A percentile compares a stretch with the other conserved stretches of the same genome.
Evolutionary conservation across 2,113 vertebrate genomes (phyloP).

Genomic region (Callocephalon fimbriatum): DNA sequence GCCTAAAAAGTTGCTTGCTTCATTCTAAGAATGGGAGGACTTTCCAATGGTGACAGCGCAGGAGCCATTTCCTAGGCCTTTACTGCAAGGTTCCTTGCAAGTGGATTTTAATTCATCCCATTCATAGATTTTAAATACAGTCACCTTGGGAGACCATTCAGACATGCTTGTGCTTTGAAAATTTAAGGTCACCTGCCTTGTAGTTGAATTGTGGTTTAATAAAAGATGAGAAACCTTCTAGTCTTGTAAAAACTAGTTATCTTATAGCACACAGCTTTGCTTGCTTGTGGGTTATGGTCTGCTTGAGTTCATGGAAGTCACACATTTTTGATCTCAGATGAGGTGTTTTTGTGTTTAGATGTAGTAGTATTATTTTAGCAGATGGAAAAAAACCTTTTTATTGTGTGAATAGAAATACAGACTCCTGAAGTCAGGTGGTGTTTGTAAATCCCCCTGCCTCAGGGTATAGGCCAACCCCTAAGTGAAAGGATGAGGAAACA

Average conservation of each 20-base stretch:
- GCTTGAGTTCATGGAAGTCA: neutral
- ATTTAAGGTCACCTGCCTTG: neutral
- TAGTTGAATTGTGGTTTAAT: neutral
- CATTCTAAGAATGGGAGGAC: neutral
- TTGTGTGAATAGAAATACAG: neutral
- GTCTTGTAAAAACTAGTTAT: neutral
- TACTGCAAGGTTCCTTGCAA: neutral
- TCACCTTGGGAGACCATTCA: neutral
- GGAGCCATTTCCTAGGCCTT: neutral
- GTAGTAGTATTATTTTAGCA: neutral
- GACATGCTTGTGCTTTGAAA: neutral
- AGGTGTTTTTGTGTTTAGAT: neutral
- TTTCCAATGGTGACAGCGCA: neutral
- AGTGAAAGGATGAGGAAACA: neutral
- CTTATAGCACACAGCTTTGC: neutral
- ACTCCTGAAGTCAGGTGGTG: neutral
- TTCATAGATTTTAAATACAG: neutral
- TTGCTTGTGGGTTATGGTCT: neutral
- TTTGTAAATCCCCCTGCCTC: neutral
- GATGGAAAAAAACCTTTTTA: neutral
- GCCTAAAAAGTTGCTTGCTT: neutral
- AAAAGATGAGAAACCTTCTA: neutral
- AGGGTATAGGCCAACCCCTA: neutral
- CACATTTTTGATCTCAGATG: neutral
- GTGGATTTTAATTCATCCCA: neutral